phyloP scores from a whole-genome alignment of 2,797 vertebrate species.

The Tamandua tetradactyla region DNA sequence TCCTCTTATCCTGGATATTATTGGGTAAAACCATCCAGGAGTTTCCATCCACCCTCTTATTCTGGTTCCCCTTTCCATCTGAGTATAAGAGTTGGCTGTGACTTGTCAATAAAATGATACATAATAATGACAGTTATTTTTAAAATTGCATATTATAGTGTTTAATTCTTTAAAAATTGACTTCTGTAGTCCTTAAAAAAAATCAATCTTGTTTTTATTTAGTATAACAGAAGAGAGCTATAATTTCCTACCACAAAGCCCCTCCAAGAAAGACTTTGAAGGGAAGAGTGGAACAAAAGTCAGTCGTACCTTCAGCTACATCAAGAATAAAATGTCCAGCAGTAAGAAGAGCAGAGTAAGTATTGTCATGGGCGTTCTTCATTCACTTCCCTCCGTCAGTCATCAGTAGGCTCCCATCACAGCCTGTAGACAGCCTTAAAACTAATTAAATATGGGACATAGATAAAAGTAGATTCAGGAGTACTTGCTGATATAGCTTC shows the following conservation, averaged over 20 bases:
- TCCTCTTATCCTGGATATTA: background rate
- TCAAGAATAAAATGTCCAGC: conserved; percentile 98
- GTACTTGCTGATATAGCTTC: background rate
- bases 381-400: accelerated
- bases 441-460: accelerated
- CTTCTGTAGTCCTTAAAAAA: background rate
- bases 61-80: background rate
- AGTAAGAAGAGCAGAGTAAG: conserved; percentile 96
- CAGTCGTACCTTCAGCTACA: conserved; percentile 98
- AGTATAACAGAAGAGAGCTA: conserved; percentile 94
- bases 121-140: background rate
- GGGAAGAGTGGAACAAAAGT: conserved; percentile 93
- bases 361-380: background rate
- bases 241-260: conserved; percentile 85
- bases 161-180: background rate
- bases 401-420: background rate
- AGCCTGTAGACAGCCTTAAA: accelerated
- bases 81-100: background rate
- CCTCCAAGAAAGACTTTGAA: conserved; percentile 89
- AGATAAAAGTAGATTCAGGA: background rate
- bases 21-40: background rate
- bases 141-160: background rate
- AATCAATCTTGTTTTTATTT: conserved; percentile 33
- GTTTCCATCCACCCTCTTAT: background rate
- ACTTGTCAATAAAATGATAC: background rate